Conservation (phyloP, 1,140 invertebrate species). For the Triops longicaudatus region DNA sequence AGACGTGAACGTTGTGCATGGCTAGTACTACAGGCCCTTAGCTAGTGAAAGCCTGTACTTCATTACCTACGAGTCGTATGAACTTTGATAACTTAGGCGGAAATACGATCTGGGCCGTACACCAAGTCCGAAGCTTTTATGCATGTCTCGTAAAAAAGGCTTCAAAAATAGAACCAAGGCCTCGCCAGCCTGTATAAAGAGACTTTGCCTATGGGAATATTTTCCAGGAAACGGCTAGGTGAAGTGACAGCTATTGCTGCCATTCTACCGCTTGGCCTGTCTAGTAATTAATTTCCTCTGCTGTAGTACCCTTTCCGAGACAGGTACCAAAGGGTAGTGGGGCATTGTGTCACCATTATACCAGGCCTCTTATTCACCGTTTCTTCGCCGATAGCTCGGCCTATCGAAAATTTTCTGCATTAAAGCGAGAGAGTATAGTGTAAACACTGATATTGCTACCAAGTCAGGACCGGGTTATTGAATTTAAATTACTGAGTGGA, state of each 20-base stretch:
- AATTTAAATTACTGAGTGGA: no score
- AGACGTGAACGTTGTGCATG: no score
- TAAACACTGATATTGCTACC: neutral
- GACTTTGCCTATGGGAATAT: no score
- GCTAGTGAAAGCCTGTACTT: no score
- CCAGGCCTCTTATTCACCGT: slow-evolving; percentile 4
- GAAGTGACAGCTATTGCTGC: neutral
- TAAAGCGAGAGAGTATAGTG: neutral
- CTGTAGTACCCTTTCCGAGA: neutral
- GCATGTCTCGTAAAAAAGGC: neutral
- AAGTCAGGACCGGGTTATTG: no score
- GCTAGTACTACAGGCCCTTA: no score
- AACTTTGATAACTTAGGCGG: no score
- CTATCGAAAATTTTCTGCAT: neutral
- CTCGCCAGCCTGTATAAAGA: neutral
- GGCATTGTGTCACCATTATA: neutral
- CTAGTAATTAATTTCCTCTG: neutral
- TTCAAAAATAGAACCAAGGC: neutral
- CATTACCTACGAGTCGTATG: no score
- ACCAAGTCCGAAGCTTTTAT: neutral
- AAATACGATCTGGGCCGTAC: no score
- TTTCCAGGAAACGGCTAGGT: neutral
- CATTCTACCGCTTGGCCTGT: neutral
- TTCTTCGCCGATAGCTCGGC: neutral
- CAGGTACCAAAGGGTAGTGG: neutral